phyloP scores from a whole-genome alignment of 2,113 vertebrate genomes.

The Greenwoodochromis staneri region DNA sequence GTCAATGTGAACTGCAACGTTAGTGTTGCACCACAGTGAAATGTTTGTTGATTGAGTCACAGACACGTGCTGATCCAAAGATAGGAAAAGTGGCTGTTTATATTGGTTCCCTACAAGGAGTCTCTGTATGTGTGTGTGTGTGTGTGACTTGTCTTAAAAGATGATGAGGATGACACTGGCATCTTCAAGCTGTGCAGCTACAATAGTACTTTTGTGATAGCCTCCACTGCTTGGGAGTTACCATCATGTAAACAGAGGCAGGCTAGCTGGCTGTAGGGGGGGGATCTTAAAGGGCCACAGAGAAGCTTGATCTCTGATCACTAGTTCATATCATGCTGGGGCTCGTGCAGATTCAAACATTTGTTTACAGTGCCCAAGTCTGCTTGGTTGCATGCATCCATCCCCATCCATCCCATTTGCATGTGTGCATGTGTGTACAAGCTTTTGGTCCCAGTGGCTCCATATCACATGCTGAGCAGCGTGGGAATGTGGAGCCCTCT shows the following conservation, averaged over 20 bases:
- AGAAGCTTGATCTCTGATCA: neutral
- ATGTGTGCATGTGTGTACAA: neutral
- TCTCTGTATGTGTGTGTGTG: neutral
- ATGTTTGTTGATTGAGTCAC: neutral
- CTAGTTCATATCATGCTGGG: neutral
- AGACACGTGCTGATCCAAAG: neutral
- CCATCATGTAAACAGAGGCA: constrained; percentile 5
- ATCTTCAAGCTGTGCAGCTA: constrained; percentile 19
- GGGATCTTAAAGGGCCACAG: neutral
- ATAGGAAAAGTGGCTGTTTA: neutral
- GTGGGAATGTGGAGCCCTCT: constrained; percentile 68
- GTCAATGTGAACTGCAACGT: neutral
- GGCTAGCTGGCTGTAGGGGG: neutral
- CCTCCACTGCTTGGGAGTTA: neutral
- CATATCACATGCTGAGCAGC: constrained; percentile 50
- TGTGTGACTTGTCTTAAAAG: neutral
- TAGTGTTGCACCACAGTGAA: neutral
- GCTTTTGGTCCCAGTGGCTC: constrained; percentile 34
- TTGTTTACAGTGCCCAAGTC: neutral
- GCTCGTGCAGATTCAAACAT: neutral
- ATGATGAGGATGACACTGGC: constrained; percentile 6
- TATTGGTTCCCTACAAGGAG: neutral
- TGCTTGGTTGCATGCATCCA: neutral
- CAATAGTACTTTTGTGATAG: constrained; percentile 29
- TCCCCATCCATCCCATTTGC: neutral